A percentile compares a stretch with the other conserved stretches of the same genome.
phyloP scores from a whole-genome alignment of 2,113 vertebrate species.

The Otocyon megalotis region DNA sequence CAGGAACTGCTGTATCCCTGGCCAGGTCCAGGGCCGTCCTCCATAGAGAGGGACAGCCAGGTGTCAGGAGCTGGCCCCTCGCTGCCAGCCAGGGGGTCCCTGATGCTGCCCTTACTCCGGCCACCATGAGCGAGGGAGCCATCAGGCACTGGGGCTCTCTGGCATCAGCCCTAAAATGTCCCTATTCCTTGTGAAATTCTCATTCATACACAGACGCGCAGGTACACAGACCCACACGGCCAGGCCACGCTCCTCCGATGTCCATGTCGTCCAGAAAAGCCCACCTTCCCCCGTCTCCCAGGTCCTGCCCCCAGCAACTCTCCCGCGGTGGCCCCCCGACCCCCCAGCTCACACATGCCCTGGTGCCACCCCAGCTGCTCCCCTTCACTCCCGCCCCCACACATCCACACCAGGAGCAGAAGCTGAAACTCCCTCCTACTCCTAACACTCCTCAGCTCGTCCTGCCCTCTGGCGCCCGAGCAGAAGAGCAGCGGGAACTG shows the following conservation, averaged over 20 bases:
- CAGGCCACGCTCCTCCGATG: neutral
- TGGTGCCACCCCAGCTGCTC: neutral
- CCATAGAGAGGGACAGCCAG: neutral
- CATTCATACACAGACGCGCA: neutral
- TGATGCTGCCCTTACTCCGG: accelerated
- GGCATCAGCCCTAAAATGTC: neutral
- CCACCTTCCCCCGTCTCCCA: accelerated
- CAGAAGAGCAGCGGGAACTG: neutral
- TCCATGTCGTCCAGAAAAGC: neutral
- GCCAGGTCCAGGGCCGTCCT: neutral
- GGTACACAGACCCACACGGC: accelerated
- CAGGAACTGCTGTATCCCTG: accelerated
- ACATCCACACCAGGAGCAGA: neutral
- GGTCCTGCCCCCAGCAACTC: neutral
- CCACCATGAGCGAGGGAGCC: neutral
- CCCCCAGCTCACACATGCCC: neutral
- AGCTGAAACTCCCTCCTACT: neutral
- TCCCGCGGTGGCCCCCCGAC: neutral
- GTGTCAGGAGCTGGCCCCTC: neutral
- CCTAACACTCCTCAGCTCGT: neutral
- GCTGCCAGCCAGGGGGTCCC: neutral
- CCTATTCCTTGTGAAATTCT: neutral
- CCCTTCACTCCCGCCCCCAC: neutral
- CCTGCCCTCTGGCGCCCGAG: neutral
- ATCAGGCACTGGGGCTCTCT: accelerated